Percentiles rank a stretch among this genome's conserved stretches.
These are phyloP conservation scores for Dromius quadrimaculatus DNA, from an alignment of 2,888 invertebrate genomes.

Conservation along the genomic window DNA sequence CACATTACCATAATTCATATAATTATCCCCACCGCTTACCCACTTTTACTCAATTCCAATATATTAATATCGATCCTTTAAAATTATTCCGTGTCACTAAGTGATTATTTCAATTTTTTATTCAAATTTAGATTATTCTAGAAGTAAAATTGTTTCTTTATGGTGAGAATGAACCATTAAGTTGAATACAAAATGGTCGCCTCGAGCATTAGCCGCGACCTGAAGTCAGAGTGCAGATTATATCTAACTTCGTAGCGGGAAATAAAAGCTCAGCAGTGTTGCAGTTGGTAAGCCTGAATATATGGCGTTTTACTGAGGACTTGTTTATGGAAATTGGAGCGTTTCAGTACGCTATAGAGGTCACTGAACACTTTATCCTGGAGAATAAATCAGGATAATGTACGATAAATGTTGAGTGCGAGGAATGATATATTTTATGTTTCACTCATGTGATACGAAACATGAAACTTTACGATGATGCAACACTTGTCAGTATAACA, in stretches of 20 bases:
- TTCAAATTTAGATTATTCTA: slow-evolving; percentile 7
- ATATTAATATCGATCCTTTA: slow-evolving; percentile 21
- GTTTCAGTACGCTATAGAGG: neutral
- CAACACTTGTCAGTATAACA: too few species aligned
- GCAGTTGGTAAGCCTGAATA: neutral
- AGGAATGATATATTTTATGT: neutral
- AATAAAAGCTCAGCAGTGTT: neutral
- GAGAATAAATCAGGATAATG: neutral
- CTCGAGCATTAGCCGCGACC: neutral
- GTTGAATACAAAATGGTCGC: neutral
- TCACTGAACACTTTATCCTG: slow-evolving; percentile 8
- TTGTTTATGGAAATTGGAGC: slow-evolving; percentile 15
- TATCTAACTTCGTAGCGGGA: too few species aligned
- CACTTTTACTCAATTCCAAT: neutral
- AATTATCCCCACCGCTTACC: slow-evolving; percentile 3
- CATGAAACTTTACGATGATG: too few species aligned
- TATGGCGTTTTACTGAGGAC: neutral
- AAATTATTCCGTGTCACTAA: neutral
- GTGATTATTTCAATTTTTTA: slow-evolving; percentile 20
- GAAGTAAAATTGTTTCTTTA: slow-evolving; percentile 15
- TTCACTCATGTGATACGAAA: too few species aligned
- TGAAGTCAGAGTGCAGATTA: neutral
- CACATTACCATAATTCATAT: neutral
- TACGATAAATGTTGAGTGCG: neutral
- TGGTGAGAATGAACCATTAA: neutral